phyloP scores from a whole-genome alignment of 2,888 invertebrate genomes.

The Arctia plantaginis region DNA sequence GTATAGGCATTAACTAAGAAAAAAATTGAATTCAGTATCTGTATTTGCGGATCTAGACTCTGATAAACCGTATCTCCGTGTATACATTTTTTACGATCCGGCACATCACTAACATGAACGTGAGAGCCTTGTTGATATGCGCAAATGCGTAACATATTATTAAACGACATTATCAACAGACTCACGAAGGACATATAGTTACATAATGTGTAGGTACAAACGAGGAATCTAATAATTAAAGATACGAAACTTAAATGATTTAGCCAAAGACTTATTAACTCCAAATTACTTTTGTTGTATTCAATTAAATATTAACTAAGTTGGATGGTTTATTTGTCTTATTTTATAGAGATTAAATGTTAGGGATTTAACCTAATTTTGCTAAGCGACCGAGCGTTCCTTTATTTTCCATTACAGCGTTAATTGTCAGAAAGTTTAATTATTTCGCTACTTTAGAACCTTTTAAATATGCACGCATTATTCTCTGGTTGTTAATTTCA shows the following conservation, averaged over 20 bases:
- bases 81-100: too few species aligned
- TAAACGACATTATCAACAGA: neutral
- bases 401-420: conserved; percentile 36
- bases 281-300: conserved; percentile 26
- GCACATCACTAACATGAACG: too few species aligned
- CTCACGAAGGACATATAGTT: neutral
- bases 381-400: conserved; percentile 29
- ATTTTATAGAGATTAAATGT: conserved; percentile 29
- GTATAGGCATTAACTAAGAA: too few species aligned
- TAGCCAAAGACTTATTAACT: conserved; percentile 21
- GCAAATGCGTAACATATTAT: neutral
- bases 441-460: conserved; percentile 40
- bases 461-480: conserved; percentile 21
- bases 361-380: conserved; percentile 33
- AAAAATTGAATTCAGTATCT: too few species aligned
- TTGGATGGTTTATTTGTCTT: conserved; percentile 30
- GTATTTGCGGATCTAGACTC: too few species aligned
- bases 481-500: conserved; percentile 14
- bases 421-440: conserved; percentile 49
- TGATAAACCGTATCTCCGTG: too few species aligned
- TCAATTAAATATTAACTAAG: conserved; percentile 43
- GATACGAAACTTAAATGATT: too few species aligned
- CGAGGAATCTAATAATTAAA: conserved; percentile 19
- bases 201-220: neutral
- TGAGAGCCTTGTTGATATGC: too few species aligned